Evolutionary conservation across 1,140 invertebrate genomes (phyloP).

Genomic region (Neuroterus valhalla): DNA sequence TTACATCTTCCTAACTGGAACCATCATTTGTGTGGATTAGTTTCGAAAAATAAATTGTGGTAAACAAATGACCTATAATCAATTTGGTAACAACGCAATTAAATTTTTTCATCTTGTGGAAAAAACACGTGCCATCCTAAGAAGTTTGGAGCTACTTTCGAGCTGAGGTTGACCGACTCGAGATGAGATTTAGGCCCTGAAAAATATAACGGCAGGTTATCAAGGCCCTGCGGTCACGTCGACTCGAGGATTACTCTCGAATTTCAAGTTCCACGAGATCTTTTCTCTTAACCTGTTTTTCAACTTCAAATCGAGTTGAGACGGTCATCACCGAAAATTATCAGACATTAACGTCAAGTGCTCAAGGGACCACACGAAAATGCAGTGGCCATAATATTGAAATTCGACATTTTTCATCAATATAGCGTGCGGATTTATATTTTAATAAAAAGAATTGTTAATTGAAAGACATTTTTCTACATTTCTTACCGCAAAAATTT

Average conservation of each 20-base stretch:
- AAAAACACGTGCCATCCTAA: no score
- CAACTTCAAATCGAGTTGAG: conserved; percentile 3
- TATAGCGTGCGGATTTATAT: neutral
- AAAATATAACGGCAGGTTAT: conserved; percentile 33
- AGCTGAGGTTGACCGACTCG: no score
- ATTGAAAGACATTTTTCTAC: neutral
- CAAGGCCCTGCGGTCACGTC: conserved; percentile 19
- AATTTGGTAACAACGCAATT: no score
- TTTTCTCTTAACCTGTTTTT: conserved; percentile 44
- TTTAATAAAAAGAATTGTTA: neutral
- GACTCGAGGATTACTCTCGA: conserved; percentile 13
- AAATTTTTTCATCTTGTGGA: no score
- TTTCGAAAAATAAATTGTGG: no score
- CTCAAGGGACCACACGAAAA: neutral
- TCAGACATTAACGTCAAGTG: conserved; percentile 7
- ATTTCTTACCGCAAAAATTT: no score
- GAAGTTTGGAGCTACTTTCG: no score
- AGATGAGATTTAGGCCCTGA: conserved; percentile 15
- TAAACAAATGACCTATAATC: no score
- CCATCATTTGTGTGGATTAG: no score
- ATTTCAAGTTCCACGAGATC: conserved; percentile 45
- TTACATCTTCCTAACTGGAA: no score
- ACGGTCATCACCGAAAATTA: conserved; percentile 1
- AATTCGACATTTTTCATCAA: neutral
- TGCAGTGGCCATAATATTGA: neutral